Percentiles rank a stretch among this genome's conserved stretches.
Conservation (phyloP, 2,797 vertebrate genomes). For the Scolopax bukidnonensis region DNA sequence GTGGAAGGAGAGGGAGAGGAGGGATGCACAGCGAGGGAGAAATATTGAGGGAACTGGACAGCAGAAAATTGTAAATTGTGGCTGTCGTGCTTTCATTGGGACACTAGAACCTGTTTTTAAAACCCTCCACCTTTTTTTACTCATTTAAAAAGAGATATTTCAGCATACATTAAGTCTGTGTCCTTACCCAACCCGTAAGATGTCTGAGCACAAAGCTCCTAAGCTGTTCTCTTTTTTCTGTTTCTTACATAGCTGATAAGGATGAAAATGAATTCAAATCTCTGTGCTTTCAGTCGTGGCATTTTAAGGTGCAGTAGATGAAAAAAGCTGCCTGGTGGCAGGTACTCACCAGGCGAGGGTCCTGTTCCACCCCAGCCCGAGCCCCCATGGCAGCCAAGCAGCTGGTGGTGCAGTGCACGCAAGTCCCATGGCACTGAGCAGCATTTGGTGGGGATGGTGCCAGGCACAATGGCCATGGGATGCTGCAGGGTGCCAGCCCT, state of each 20-base stretch:
- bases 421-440: fast-evolving
- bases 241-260: background rate
- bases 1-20: constrained; percentile 67
- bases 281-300: background rate
- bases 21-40: constrained; percentile 17
- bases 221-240: background rate
- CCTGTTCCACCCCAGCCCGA: background rate
- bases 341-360: fast-evolving
- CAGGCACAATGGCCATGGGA: fast-evolving
- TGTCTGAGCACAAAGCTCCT: background rate
- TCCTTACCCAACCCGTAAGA: constrained; percentile 7
- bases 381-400: background rate
- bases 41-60: constrained; percentile 52
- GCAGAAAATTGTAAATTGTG: constrained; percentile 73
- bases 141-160: constrained; percentile 51
- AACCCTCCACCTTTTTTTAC: background rate
- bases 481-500: background rate
- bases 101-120: constrained; percentile 79
- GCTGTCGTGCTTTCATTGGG: constrained; percentile 75
- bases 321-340: background rate
- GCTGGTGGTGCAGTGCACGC: fast-evolving
- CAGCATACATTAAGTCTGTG: background rate
- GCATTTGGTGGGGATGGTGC: background rate
- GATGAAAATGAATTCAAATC: constrained; percentile 5
- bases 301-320: background rate